Evolutionary conservation across 2,888 invertebrate genomes (phyloP), one percentile per base, ranked within the genome.

Genomic region (Brenthis daphne): DNA sequence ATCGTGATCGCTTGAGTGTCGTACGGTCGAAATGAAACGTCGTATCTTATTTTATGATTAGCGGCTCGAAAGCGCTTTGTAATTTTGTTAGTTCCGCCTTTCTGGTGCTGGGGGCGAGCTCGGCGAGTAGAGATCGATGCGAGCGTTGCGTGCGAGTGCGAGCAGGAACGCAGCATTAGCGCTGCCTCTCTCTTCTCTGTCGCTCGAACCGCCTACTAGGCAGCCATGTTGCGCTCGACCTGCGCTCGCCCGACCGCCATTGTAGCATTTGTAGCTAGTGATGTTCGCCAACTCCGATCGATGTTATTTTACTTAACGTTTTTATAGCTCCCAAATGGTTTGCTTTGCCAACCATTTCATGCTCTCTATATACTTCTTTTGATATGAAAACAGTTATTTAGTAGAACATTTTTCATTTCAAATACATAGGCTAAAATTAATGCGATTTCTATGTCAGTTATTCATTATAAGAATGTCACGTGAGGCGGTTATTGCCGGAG

Each of bases 31-130:
- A 92, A 92, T 92, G 92, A 92, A 92, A 92, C 92, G 92, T 92
- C 92, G 92, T 92, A 92, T 92, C 92, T 92, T 92, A 92, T 92
- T 92, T 92, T 92, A 92, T 92, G 92, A 92, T 92, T 92, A 92
- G 92, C 92, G 92, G 92, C 92, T 90, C 90, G 92, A 92, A 91
- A 92, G 92, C 92, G 91, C 92, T 92, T 90, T 91, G 92, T 92
- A 92, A 92, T 92, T 92, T 92, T 92, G 92, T 92, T 92, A 92
- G 92, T 92, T 92, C 92, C 92, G 92, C 92, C 92, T 92, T 92
- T 92, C 91, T 92, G 92, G 91, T 91, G 92, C 92, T 91, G 90
- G 92, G 90, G 92, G 91, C 92, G 90, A 91, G 86, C 85, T 85
- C 90, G 82, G 85, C 85, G 90, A 90, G 89, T 88, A 85, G 89